phyloP scores from a whole-genome alignment of 2,113 vertebrate genomes.

The Jacana jacana region DNA sequence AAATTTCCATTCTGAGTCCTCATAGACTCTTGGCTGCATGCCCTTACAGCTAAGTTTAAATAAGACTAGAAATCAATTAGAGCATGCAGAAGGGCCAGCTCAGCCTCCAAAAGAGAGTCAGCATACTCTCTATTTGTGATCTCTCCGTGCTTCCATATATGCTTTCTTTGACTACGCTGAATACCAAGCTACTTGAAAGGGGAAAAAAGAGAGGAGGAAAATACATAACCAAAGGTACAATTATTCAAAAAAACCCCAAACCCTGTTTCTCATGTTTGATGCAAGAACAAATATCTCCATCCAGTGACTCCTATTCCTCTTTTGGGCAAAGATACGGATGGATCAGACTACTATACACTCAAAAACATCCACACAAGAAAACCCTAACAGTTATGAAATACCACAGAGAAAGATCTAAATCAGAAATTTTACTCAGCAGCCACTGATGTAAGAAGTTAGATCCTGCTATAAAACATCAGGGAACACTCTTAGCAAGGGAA shows the following conservation, averaged over 20 bases:
- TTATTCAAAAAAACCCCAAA: not conserved
- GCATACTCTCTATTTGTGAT: not conserved
- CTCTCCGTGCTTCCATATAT: not conserved
- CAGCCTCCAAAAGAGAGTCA: not conserved
- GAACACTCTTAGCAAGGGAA: not conserved
- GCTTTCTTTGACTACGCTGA: not conserved
- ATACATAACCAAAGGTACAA: not conserved
- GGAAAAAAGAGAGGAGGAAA: not conserved
- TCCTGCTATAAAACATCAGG: not conserved
- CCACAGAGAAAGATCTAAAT: not conserved
- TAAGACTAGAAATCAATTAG: slow-evolving; percentile 4
- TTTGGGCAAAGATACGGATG: not conserved
- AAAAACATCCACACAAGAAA: not conserved
- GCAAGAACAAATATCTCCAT: not conserved
- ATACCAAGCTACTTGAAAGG: not conserved
- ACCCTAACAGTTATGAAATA: not conserved
- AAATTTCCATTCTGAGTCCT: slow-evolving; percentile 11
- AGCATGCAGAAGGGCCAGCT: not conserved
- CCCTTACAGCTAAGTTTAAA: not conserved
- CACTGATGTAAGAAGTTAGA: not conserved
- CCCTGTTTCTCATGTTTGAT: not conserved
- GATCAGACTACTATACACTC: not conserved
- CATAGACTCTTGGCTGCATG: not conserved
- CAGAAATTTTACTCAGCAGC: not conserved
- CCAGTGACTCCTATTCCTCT: not conserved